Base-by-base conservation (phyloP, 2,797 vertebrate species). In the Denticeps clupeoides region DNA sequence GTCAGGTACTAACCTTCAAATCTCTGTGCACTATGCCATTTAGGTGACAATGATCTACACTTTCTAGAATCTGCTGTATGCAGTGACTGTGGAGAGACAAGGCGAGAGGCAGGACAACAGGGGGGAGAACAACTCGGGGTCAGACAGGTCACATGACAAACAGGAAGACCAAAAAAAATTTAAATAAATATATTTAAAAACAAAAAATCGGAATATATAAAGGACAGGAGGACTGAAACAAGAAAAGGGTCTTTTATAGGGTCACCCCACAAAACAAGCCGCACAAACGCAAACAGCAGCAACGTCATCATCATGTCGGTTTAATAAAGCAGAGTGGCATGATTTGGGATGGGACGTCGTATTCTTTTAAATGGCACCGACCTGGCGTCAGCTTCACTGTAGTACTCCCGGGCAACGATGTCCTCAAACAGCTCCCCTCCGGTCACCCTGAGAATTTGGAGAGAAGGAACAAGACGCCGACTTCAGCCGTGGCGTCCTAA, bases 31-130 rank as follows among this genome's bases (percentile, higher is more conserved):
- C 89, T 88, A 93, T 91, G 87, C 86, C 89, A 87, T 89, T 91
- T 80, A 89, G 77, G 76, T 94, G 91, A 85, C 90, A 95, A 80
- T 93, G 89, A 90, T 89, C 93, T 86, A 94, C 91, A 88, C 91
- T 92, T 87, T 95, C 89, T 91, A 94, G 86, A 88, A 93, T 91
- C 88, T 95, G 91, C 84, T 96, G 91, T 87, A 93, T 96, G 88
- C 90, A 96, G 85, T 94, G 89, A 89, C 89, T 90, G 90, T 71
- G 82, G 82, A 72, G 41, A 31, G 51, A 41, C 41, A 84, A 79
- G 84, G 76, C 85, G 77, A 84, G 85, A 79, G 77, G 82, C 66
- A 82, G 67, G 37, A 13, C 37, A 8, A 37, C 37, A 82, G 80
- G 79, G 53, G 49, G 42, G 33, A 56, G 51, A 50, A 29, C 54